Evolutionary conservation across 2,888 invertebrate species (phyloP).

Genomic region (Ormyrus labotus): DNA sequence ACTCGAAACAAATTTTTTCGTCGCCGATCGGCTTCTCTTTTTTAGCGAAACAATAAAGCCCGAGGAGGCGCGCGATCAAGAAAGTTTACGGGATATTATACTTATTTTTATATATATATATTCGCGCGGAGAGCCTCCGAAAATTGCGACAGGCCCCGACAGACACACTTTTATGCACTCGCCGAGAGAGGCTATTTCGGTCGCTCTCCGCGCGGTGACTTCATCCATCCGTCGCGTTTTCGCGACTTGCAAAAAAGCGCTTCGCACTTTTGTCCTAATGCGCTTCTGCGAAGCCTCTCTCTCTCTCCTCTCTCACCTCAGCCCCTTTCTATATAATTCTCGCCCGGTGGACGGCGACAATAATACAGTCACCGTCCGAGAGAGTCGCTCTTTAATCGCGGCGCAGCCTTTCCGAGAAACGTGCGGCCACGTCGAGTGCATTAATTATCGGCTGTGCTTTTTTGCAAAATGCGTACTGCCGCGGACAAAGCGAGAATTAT

Average conservation of each 20-base stretch:
- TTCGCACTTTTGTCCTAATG: constrained; percentile 44
- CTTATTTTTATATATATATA: neutral
- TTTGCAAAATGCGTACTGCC: constrained; percentile 3
- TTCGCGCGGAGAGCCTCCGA: neutral
- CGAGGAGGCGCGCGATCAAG: neutral
- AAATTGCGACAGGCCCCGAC: constrained; percentile 20
- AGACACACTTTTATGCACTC: constrained; percentile 5
- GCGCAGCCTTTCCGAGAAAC: constrained; percentile 18
- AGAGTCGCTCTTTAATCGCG: no score
- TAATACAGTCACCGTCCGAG: neutral
- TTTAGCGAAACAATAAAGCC: neutral
- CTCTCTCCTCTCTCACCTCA: neutral
- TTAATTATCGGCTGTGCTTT: constrained; percentile 43
- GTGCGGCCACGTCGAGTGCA: constrained; percentile 23
- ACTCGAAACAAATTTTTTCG: neutral
- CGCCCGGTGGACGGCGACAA: neutral
- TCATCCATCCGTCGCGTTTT: constrained; percentile 30
- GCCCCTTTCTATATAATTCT: constrained; percentile 15
- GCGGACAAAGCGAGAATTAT: constrained; percentile 39
- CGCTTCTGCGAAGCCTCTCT: constrained; percentile 20
- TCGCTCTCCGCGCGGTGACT: constrained; percentile 14
- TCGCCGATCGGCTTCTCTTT: no score
- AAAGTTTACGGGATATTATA: neutral
- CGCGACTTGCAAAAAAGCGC: constrained; percentile 18
- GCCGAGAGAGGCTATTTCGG: constrained; percentile 27